Base-by-base conservation (phyloP, 1,140 invertebrate genomes). In the Habropoda laboriosa region DNA sequence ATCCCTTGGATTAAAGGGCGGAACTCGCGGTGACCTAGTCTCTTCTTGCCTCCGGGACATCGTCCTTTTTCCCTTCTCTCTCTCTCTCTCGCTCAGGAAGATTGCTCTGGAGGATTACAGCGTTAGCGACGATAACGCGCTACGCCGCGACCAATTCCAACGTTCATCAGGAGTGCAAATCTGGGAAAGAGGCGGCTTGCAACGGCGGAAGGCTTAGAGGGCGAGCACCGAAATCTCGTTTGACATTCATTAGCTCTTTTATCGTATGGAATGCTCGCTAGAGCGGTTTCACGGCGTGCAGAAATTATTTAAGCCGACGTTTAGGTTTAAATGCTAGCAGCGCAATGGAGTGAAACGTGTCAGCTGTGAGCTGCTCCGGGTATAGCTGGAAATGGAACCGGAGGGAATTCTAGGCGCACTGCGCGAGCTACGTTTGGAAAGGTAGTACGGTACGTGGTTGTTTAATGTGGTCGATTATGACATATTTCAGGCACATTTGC, bases 1-100 rank as follows among this genome's bases (percentile, higher is more conserved):
- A 63, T 32, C 49, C 30, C 49, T n/a, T n/a, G 71, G 79, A 82
- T 82, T 82, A 82, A 82, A 82, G 71, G 60, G 35, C 24, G 51
- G 35, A 73, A 47, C 57, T 82, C 57, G 79, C 58, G 68, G 42
- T 47, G 64, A 68, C 67, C 64, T 64, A 27, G 63, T 81, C 63
- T 57, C 32, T 70, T 76, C 61, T 61, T 73, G 42, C 42, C 30
- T 38, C 13, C 7, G 13, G 12, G 38, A 24, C 40, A 40, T 27
- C 24, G 27, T 63, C 32, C 40, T 61, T 73, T 61, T 61, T 35
- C 71, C n/a, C 24, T n/a, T n/a, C n/a, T n/a, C n/a, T n/a, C n/a
- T n/a, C n/a, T n/a, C n/a, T n/a, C n/a, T n/a, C n/a, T n/a, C n/a
- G n/a, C n/a, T n/a, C n/a, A 3, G 42, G 40, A 45, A 60, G 49